Evolutionary conservation across 2,113 vertebrate genomes (phyloP).

Genomic region (Potamarius usumacintae): DNA sequence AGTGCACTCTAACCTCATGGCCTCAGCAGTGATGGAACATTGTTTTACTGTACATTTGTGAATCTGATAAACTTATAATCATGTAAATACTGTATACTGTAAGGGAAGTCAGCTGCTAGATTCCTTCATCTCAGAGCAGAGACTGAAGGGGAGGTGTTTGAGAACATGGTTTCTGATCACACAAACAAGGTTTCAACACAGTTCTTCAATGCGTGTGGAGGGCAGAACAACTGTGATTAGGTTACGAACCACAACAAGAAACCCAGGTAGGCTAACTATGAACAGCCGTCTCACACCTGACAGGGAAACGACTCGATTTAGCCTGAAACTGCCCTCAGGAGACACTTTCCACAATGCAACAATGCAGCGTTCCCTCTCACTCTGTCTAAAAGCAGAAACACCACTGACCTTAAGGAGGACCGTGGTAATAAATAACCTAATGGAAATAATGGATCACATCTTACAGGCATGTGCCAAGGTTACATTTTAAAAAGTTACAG

Average conservation of each 20-base stretch:
- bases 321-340: conserved; percentile 16
- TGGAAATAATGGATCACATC: neutral
- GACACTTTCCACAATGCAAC: neutral
- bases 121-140: conserved; percentile 1
- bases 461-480: neutral
- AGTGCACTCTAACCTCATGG: neutral
- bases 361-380: neutral
- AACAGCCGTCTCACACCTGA: conserved; percentile 32
- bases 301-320: conserved; percentile 15
- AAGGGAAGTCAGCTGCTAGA: neutral
- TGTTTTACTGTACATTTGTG: neutral
- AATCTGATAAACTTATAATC: neutral
- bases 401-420: neutral
- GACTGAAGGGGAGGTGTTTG: neutral
- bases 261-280: conserved; percentile 7
- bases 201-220: conserved; percentile 33
- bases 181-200: conserved; percentile 49
- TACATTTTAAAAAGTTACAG: neutral
- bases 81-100: neutral
- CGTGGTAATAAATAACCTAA: neutral
- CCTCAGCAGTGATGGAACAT: neutral
- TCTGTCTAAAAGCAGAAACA: conserved; percentile 8
- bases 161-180: conserved; percentile 15
- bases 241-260: conserved; percentile 36
- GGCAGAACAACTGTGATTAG: conserved; percentile 27